These are phyloP conservation scores for Agonopterix alstromeriana DNA, from an alignment of 2,888 invertebrate genomes.

Conservation along the genomic window DNA sequence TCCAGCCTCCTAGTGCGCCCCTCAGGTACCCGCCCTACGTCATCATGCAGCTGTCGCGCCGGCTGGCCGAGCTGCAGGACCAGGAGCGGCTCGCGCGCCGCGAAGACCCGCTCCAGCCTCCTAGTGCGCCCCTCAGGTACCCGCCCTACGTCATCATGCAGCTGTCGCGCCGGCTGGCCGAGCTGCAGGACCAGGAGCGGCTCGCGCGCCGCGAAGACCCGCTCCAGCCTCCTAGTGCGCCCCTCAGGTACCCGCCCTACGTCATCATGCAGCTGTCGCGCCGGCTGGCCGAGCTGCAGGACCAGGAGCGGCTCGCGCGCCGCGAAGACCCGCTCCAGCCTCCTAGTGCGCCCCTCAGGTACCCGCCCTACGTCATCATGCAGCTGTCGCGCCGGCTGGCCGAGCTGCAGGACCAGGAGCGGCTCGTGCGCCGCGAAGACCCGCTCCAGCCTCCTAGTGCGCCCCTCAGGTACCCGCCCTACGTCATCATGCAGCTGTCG, in stretches of 20 bases:
- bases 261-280: too few species aligned
- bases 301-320: too few species aligned
- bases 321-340: slow-evolving; percentile 31
- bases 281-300: too few species aligned
- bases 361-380: not conserved
- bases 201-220: too few species aligned
- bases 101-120: slow-evolving; percentile 68
- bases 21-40: slow-evolving; percentile 13
- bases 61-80: too few species aligned
- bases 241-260: slow-evolving; percentile 5
- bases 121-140: slow-evolving; percentile 7
- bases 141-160: too few species aligned
- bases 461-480: slow-evolving; percentile 6
- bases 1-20: too few species aligned
- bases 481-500: slow-evolving; percentile 80
- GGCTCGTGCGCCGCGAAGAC: slow-evolving; percentile 77
- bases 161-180: too few species aligned
- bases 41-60: too few species aligned
- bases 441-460: slow-evolving; percentile 26
- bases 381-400: slow-evolving; percentile 92
- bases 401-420: slow-evolving; percentile 83
- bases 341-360: slow-evolving; percentile 6
- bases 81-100: too few species aligned
- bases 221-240: slow-evolving; percentile 26
- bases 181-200: too few species aligned